Base-by-base conservation (phyloP, 2,888 invertebrate genomes). In the Microplitis manilae region DNA sequence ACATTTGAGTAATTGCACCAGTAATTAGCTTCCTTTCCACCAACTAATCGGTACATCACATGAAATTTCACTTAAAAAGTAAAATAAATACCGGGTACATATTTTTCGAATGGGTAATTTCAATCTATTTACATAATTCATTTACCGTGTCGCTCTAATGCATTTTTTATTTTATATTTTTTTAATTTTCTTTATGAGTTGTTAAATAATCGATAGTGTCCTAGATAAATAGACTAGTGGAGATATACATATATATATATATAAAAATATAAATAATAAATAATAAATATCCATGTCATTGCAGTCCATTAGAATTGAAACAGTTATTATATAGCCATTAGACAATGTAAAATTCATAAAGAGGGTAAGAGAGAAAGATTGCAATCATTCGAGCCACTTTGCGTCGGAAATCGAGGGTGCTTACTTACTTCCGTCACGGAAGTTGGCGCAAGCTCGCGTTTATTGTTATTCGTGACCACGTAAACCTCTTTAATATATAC, bases 341-440 rank as follows among this genome's bases (percentile, higher is more conserved):
- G 15, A 20, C 20, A 71, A 17, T 74, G 73, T 62, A 77, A 69
- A 68, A 62, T 13, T 5, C 41, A 41, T 39, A 73, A 30, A 39
- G 65, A 20, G 65, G 15, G 71, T n/a, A 41, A 59, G 30, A 15
- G 69, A 79, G 78, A 82, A 77, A 87, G 89, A 89, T 89, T 81
- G 83, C 86, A 87, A 89, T 89, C 89, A 82, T 77, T 75, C 81
- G 81, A 85, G 85, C 86, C 89, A 89, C 88, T 89, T 89, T 89
- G 85, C 82, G 87, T 85, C 89, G 89, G 89, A 89, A 89, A 88
- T 88, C 84, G 86, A 85, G 85, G 87, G 85, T 85, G 85, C 83
- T 86, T 86, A 84, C 86, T 83, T 84, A 84, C 83, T 86, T 86
- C 84, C 84, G 86, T 87, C 88, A 88, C 88, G 87, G 87, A 86